phyloP scores from a whole-genome alignment of 2,113 vertebrate species.

The Delphinapterus leucas region DNA sequence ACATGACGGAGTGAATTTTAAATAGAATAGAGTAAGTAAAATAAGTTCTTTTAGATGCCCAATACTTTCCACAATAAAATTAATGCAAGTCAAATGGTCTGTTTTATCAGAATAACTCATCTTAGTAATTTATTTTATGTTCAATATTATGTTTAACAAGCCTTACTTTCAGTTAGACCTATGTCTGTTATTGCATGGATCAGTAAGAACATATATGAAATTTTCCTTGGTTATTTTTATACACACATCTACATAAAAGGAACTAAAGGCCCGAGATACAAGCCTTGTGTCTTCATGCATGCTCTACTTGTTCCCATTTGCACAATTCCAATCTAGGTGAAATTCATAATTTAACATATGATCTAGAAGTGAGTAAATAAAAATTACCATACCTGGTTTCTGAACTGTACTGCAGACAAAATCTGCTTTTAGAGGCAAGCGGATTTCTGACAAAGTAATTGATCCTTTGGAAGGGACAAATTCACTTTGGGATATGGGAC shows the following conservation, averaged over 20 bases:
- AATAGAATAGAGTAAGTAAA: background rate
- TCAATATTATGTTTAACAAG: background rate
- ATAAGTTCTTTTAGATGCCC: background rate
- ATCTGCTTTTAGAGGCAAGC: slow-evolving; percentile 95
- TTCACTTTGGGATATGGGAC: slow-evolving; percentile 50
- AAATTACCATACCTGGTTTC: slow-evolving; percentile 87
- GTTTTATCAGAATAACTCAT: background rate
- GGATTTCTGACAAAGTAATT: slow-evolving; percentile 91
- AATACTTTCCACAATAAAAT: background rate
- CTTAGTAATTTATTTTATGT: background rate
- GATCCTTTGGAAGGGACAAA: slow-evolving; percentile 89
- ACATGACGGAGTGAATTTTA: background rate
- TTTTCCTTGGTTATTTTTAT: slow-evolving; percentile 62
- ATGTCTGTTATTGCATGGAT: background rate
- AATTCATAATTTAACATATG: background rate
- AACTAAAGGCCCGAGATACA: background rate
- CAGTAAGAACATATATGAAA: background rate
- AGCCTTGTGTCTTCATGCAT: background rate
- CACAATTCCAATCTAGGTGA: background rate
- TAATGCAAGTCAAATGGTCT: background rate
- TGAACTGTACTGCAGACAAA: slow-evolving; percentile 92
- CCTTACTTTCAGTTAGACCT: background rate
- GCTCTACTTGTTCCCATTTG: background rate
- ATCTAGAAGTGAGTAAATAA: background rate
- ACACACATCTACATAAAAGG: background rate